These are phyloP conservation scores for Ditylenchus weischeri DNA, from an alignment of 2,888 invertebrate species.

Conservation along the genomic window DNA sequence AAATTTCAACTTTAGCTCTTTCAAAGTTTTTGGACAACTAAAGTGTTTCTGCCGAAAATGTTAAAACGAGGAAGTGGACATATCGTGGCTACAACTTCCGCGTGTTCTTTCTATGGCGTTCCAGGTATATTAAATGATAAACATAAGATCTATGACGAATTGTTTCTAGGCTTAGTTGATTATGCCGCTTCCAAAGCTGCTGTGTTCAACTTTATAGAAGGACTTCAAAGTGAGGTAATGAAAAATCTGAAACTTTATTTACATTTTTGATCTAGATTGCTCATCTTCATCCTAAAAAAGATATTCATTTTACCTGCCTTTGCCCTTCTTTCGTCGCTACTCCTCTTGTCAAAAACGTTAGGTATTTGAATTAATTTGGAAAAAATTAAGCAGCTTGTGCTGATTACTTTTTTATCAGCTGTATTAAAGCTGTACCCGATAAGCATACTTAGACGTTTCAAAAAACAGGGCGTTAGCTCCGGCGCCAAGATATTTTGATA, in stretches of 20 bases:
- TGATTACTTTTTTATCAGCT: background rate
- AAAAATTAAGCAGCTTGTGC: background rate
- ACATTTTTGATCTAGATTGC: background rate
- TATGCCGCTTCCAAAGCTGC: slow-evolving; percentile 1
- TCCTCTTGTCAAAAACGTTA: background rate
- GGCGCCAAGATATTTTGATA: too few relatives aligned
- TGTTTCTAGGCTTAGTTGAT: background rate
- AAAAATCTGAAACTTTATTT: background rate
- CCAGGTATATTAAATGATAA: background rate
- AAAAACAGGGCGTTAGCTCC: too few relatives aligned
- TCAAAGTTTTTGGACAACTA: background rate
- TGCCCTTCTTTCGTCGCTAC: slow-evolving; percentile 4
- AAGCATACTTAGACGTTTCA: too few relatives aligned
- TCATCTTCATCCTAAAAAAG: background rate
- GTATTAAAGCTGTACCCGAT: too few relatives aligned
- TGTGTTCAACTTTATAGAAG: background rate
- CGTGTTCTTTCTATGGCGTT: background rate
- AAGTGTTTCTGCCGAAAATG: background rate
- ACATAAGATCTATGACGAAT: background rate
- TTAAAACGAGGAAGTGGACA: background rate
- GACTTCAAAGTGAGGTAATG: background rate
- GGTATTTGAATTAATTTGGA: background rate
- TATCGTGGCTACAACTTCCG: background rate
- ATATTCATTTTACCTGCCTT: background rate
- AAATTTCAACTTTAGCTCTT: background rate